Conservation (phyloP, 2,797 vertebrate genomes). For the Peromyscus melanophrys region DNA sequence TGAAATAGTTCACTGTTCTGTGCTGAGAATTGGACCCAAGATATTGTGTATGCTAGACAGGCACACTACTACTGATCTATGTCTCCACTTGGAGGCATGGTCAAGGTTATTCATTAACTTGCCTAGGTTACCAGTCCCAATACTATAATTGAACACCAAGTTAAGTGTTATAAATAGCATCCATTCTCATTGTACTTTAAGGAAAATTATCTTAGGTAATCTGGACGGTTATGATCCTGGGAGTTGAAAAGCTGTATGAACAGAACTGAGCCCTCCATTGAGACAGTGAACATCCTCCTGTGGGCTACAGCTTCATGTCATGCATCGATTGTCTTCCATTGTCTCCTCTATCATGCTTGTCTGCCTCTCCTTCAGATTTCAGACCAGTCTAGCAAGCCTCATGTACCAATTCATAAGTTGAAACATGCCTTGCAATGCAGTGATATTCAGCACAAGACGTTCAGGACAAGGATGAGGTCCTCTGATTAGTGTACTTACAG, state of each 20-base stretch:
- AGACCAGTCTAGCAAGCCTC: not conserved
- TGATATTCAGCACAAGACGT: not conserved
- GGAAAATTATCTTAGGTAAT: not conserved
- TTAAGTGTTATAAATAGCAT: not conserved
- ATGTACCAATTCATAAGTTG: not conserved
- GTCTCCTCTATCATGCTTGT: too few species aligned
- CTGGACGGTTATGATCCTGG: not conserved
- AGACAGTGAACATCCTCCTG: not conserved
- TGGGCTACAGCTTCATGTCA: not conserved
- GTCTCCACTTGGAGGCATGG: not conserved
- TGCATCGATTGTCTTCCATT: not conserved
- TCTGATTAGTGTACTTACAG: not conserved
- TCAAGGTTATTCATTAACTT: not conserved
- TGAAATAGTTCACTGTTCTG: not conserved
- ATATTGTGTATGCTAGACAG: not conserved
- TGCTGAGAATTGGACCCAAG: not conserved
- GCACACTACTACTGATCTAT: not conserved
- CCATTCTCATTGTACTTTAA: not conserved
- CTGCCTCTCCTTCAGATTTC: not conserved
- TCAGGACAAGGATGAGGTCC: not conserved
- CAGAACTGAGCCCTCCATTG: not conserved
- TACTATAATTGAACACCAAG: not conserved
- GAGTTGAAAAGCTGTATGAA: not conserved
- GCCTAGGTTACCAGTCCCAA: not conserved
- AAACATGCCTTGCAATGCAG: not conserved